phyloP scores from a whole-genome alignment of 2,113 vertebrate genomes.

The pig (Sus scrofa) region DNA sequence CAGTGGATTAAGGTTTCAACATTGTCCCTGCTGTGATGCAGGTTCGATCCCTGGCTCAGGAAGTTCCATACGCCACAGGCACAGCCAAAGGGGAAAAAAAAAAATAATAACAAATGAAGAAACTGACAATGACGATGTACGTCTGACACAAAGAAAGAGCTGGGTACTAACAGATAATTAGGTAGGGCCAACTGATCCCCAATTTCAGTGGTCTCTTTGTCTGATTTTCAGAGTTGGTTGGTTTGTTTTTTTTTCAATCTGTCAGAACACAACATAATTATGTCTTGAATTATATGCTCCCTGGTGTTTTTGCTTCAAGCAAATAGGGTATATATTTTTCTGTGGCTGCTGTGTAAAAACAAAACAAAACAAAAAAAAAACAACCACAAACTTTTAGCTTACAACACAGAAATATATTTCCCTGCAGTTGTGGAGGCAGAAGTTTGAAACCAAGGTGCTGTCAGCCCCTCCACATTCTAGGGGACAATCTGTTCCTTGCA shows the following conservation, averaged over 20 bases:
- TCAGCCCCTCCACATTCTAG: background rate
- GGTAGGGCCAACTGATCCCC: background rate
- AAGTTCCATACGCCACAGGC: too few relatives aligned
- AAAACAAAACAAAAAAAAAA: background rate
- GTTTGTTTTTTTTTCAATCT: background rate
- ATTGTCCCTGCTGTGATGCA: too few relatives aligned
- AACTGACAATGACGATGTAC: background rate
- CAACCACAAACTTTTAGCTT: background rate
- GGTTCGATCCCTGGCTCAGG: too few relatives aligned
- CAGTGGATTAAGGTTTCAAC: too few relatives aligned
- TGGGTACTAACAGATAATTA: background rate
- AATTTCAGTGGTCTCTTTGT: background rate
- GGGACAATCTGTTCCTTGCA: background rate
- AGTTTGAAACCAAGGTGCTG: background rate
- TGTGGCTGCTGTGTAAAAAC: background rate
- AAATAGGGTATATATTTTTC: background rate
- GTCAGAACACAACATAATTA: background rate
- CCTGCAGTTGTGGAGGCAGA: background rate
- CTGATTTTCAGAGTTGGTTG: background rate
- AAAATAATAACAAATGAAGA: background rate
- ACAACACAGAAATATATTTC: background rate
- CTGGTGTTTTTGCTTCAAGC: background rate
- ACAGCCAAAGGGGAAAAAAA: too few relatives aligned
- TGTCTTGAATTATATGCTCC: background rate
- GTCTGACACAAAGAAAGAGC: background rate